Conservation (phyloP, 2,888 invertebrate genomes). For the Xanthorhoe spadicearia region DNA sequence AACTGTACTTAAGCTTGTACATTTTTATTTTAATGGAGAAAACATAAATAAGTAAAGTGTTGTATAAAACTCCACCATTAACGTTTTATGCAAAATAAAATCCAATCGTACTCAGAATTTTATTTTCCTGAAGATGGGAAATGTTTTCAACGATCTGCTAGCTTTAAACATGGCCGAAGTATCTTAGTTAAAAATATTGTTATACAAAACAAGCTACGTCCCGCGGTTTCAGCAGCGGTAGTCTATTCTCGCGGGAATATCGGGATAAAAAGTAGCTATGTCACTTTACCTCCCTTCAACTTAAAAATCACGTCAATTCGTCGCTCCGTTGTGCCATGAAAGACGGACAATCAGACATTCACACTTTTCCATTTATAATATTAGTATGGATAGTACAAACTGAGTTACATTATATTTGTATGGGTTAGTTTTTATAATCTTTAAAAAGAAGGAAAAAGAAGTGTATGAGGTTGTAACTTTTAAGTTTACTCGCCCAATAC, state of each 20-base stretch:
- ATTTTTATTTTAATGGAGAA: constrained; percentile 17
- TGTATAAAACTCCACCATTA: constrained; percentile 12
- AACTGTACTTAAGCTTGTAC: neutral
- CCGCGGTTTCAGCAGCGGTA: too few species aligned
- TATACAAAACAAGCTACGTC: too few species aligned
- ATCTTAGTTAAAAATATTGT: neutral
- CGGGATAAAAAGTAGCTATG: too few species aligned
- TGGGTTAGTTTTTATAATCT: too few species aligned
- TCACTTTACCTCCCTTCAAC: too few species aligned
- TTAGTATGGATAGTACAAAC: too few species aligned
- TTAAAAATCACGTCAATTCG: too few species aligned
- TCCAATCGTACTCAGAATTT: constrained; percentile 7
- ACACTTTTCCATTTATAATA: too few species aligned
- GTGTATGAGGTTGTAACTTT: neutral
- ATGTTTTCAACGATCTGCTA: constrained; percentile 7
- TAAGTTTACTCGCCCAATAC: neutral
- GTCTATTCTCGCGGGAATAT: too few species aligned
- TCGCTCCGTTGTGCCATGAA: too few species aligned
- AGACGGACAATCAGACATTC: too few species aligned
- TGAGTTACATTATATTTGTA: neutral
- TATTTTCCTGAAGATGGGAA: constrained; percentile 5
- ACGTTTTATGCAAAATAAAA: constrained; percentile 22
- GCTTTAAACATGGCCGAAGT: neutral
- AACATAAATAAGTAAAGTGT: constrained; percentile 24
- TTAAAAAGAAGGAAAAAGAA: too few species aligned